A percentile compares a stretch with the other conserved stretches of the same genome.
These are phyloP conservation scores for Leptoteleia sp. DNA, from an alignment of 1,140 invertebrate species.

Conservation along the genomic window DNA sequence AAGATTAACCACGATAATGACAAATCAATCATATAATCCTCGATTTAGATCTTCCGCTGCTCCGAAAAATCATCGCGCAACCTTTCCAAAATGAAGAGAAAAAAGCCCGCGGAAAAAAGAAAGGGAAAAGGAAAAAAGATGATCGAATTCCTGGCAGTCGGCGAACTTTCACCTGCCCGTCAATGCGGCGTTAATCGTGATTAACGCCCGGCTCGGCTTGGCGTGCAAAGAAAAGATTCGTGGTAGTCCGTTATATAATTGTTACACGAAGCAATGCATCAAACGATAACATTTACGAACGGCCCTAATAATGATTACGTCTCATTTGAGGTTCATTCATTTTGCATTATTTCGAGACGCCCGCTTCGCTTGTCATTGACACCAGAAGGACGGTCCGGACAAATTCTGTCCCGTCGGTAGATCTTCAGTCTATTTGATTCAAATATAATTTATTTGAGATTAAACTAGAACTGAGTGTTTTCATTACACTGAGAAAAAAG, in stretches of 20 bases:
- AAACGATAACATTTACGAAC: slow-evolving; percentile 41
- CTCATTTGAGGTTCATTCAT: slow-evolving; percentile 40
- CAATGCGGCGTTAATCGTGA: slow-evolving; percentile 60
- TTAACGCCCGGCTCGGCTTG: slow-evolving; percentile 28
- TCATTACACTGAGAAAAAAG: no score
- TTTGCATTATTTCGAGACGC: slow-evolving; percentile 17
- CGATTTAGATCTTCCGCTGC: slow-evolving; percentile 11
- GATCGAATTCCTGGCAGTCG: slow-evolving; percentile 47
- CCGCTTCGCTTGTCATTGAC: no score
- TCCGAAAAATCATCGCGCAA: no score
- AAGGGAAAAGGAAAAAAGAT: slow-evolving; percentile 19
- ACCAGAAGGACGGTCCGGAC: no score
- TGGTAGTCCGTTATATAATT: slow-evolving; percentile 53
- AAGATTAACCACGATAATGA: slow-evolving; percentile 5
- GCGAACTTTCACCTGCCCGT: slow-evolving; percentile 63
- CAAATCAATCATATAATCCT: slow-evolving; percentile 19
- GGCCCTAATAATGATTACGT: slow-evolving; percentile 41
- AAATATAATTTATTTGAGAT: no score
- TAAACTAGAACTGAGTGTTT: no score
- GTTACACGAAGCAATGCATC: slow-evolving; percentile 40
- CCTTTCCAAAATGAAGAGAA: slow-evolving; percentile 5
- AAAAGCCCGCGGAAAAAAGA: no score
- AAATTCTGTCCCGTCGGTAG: no score
- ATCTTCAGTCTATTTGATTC: no score
- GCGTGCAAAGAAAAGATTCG: slow-evolving; percentile 47